These are phyloP conservation scores for Phortica variegata DNA, from an alignment of 1,140 invertebrate genomes.

Conservation along the genomic window DNA sequence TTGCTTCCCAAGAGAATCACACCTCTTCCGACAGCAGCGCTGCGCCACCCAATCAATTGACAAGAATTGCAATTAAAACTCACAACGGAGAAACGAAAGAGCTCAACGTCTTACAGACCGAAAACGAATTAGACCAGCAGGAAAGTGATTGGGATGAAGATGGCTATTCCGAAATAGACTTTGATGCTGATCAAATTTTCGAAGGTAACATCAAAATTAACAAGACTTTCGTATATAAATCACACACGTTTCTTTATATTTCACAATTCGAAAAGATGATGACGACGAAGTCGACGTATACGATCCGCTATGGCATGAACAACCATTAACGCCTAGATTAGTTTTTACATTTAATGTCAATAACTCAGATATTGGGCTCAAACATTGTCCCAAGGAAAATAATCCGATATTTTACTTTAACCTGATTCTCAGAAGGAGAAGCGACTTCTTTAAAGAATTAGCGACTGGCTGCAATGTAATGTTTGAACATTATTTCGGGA, in stretches of 20 bases:
- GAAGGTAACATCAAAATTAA: slow-evolving; percentile 26
- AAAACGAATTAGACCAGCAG: slow-evolving; percentile 24
- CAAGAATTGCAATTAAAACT: slow-evolving; percentile 35
- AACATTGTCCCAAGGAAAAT: slow-evolving; percentile 17
- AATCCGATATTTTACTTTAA: slow-evolving; percentile 32
- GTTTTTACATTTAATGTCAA: slow-evolving; percentile 29
- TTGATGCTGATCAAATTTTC: slow-evolving; percentile 21
- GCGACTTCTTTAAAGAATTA: slow-evolving; percentile 26
- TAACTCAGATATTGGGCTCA: slow-evolving; percentile 16
- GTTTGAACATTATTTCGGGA: too few relatives aligned
- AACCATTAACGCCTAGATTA: slow-evolving; percentile 18
- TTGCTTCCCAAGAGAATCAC: slow-evolving; percentile 21
- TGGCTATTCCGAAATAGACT: slow-evolving; percentile 37
- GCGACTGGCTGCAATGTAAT: slow-evolving; percentile 19
- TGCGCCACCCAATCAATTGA: slow-evolving; percentile 16
- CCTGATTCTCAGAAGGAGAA: slow-evolving; percentile 28
- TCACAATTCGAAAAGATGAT: too few relatives aligned
- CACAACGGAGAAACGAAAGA: slow-evolving; percentile 8
- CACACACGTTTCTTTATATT: too few relatives aligned
- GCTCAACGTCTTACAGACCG: neutral
- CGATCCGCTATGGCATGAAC: slow-evolving; percentile 31
- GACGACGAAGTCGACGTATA: slow-evolving; percentile 33
- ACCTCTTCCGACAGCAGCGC: slow-evolving; percentile 14
- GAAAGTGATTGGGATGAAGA: slow-evolving; percentile 44
- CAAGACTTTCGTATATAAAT: too few relatives aligned